These are phyloP conservation scores for Platysteira castanea DNA, from an alignment of 2,113 vertebrate genomes.

Conservation along the genomic window DNA sequence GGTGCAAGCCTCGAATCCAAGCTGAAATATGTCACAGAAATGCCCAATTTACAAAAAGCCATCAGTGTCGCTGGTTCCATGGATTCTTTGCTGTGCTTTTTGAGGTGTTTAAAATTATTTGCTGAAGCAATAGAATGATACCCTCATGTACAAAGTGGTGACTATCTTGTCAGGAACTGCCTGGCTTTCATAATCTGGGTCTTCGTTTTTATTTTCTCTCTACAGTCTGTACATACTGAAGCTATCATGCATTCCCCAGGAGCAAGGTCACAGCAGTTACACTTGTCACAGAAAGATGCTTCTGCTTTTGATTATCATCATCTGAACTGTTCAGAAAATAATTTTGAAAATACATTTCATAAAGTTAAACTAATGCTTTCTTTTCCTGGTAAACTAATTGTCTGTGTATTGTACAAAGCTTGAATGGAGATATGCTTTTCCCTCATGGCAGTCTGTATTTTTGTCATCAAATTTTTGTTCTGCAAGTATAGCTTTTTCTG, in stretches of 20 bases:
- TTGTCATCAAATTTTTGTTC: conserved; percentile 18
- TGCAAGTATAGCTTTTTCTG: neutral
- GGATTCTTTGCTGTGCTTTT: neutral
- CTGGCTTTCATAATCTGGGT: neutral
- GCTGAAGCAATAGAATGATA: neutral
- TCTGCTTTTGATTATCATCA: conserved; percentile 7
- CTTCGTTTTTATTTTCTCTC: neutral
- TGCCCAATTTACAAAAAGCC: neutral
- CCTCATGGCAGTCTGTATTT: neutral
- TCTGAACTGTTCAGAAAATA: neutral
- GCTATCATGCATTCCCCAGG: neutral
- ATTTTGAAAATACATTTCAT: neutral
- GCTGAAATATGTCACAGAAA: neutral
- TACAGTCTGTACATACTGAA: neutral
- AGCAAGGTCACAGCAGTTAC: neutral
- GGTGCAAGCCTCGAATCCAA: neutral
- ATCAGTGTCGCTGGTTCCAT: accelerated
- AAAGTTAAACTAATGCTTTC: neutral
- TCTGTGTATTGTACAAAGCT: neutral
- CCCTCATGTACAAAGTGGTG: neutral
- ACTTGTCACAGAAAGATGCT: neutral
- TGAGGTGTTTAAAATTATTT: neutral
- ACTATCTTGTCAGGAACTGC: neutral
- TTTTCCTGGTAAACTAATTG: neutral
- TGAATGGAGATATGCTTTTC: neutral